Conservation (phyloP, 1,140 invertebrate genomes). For the Riptortus pedestris region DNA sequence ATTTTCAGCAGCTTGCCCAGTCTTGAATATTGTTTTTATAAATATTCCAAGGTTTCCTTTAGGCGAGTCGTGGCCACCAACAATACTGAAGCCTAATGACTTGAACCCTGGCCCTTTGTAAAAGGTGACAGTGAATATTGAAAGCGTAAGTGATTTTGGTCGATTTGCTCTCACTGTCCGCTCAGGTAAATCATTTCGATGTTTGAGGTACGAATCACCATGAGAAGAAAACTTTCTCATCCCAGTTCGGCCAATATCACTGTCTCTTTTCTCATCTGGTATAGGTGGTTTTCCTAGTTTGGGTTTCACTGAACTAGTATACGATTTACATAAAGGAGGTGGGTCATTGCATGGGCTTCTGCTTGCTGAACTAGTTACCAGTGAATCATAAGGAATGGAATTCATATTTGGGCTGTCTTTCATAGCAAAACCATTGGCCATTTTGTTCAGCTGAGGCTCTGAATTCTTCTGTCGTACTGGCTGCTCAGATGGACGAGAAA, state of each 20-base stretch:
- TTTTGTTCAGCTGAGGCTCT: background rate
- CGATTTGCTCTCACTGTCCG: conserved; percentile 38
- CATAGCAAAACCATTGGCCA: background rate
- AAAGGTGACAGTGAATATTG: conserved; percentile 64
- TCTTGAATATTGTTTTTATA: conserved; percentile 78
- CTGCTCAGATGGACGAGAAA: conserved; percentile 36
- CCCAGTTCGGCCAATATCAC: conserved; percentile 30
- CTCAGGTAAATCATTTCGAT: conserved; percentile 15
- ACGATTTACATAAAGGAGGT: background rate
- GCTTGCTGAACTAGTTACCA: background rate
- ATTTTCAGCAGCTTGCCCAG: conserved; percentile 76
- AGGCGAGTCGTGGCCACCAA: conserved; percentile 79
- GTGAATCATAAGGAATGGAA: background rate
- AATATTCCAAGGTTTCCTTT: conserved; percentile 79
- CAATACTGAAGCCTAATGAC: conserved; percentile 82
- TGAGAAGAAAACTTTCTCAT: conserved; percentile 36
- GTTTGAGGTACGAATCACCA: conserved; percentile 28
- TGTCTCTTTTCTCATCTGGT: conserved; percentile 27
- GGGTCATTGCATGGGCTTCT: background rate
- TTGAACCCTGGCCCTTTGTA: conserved; percentile 75
- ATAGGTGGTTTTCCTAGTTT: conserved; percentile 21
- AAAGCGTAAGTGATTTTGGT: conserved; percentile 52
- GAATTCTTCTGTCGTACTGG: background rate
- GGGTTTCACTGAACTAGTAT: background rate
- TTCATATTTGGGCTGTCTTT: background rate